These are phyloP conservation scores for Heliothis virescens DNA, from an alignment of 1,140 invertebrate genomes.

Conservation along the genomic window DNA sequence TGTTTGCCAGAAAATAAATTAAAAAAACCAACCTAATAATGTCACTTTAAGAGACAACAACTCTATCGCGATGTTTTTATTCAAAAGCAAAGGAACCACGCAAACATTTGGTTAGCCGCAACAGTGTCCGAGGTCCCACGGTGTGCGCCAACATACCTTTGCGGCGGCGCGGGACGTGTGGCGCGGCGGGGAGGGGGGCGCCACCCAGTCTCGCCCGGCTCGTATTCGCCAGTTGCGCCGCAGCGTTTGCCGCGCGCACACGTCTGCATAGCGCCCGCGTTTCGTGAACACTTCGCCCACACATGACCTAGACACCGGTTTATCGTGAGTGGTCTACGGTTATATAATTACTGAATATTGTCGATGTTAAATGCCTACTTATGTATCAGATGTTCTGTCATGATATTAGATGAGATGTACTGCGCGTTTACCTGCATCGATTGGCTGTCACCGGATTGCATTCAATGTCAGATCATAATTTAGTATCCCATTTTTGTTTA, in stretches of 20 bases:
- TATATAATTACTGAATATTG: slow-evolving; percentile 63
- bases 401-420: slow-evolving; percentile 47
- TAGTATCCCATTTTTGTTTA: background rate
- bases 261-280: slow-evolving; percentile 61
- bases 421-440: slow-evolving; percentile 33
- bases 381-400: slow-evolving; percentile 9
- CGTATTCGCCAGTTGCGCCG: slow-evolving; percentile 74
- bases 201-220: slow-evolving; percentile 58
- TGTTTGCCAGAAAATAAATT: background rate
- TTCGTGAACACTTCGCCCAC: slow-evolving; percentile 52
- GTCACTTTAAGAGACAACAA: background rate
- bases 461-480: slow-evolving; percentile 28
- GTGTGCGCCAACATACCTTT: slow-evolving; percentile 70
- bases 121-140: slow-evolving; percentile 55
- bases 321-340: slow-evolving; percentile 74
- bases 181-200: slow-evolving; percentile 54
- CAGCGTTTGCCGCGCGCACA: slow-evolving; percentile 67
- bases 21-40: background rate
- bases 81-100: slow-evolving; percentile 12
- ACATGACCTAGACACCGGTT: slow-evolving; percentile 66
- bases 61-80: slow-evolving; percentile 10
- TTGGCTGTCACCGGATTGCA: slow-evolving; percentile 32
- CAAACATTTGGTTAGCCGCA: slow-evolving; percentile 37
- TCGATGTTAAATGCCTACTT: slow-evolving; percentile 46
- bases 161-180: slow-evolving; percentile 54